phyloP scores from a whole-genome alignment of 1,140 invertebrate genomes.

The Cotesia vestalis region DNA sequence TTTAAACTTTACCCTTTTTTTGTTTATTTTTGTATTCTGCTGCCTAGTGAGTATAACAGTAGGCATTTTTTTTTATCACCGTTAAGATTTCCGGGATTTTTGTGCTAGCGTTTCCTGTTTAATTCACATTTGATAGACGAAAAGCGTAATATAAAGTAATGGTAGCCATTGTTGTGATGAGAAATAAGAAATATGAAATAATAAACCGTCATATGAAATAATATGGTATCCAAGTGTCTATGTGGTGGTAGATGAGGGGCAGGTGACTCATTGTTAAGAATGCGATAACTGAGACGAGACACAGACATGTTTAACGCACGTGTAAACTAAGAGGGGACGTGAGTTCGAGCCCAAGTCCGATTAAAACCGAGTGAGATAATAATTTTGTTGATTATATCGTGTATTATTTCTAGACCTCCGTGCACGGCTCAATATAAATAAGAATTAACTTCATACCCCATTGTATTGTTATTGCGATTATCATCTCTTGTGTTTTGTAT shows the following conservation, averaged over 20 bases:
- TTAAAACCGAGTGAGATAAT: background rate
- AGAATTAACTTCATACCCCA: background rate
- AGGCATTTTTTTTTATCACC: background rate
- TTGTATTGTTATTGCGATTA: background rate
- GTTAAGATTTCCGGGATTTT: slow-evolving; percentile 2
- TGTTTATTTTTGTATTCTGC: background rate
- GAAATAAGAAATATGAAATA: background rate
- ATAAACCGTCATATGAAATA: background rate
- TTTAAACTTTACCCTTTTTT: too few relatives aligned
- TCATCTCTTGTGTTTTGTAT: background rate
- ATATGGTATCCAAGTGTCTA: background rate
- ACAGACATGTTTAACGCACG: slow-evolving; percentile 2
- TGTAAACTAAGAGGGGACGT: slow-evolving; percentile 1
- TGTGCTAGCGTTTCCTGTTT: background rate
- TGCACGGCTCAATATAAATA: background rate
- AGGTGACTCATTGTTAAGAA: slow-evolving; percentile 8
- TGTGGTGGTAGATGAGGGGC: background rate
- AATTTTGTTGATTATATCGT: slow-evolving; percentile 9
- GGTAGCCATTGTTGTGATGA: slow-evolving; percentile 5
- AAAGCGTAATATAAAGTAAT: background rate
- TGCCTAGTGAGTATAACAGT: background rate
- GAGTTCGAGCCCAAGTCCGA: too few relatives aligned
- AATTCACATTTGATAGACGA: background rate
- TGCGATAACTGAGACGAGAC: background rate
- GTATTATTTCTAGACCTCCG: background rate